Evolutionary conservation across 2,888 invertebrate species (phyloP).

Genomic region (Cataglyphis livida): DNA sequence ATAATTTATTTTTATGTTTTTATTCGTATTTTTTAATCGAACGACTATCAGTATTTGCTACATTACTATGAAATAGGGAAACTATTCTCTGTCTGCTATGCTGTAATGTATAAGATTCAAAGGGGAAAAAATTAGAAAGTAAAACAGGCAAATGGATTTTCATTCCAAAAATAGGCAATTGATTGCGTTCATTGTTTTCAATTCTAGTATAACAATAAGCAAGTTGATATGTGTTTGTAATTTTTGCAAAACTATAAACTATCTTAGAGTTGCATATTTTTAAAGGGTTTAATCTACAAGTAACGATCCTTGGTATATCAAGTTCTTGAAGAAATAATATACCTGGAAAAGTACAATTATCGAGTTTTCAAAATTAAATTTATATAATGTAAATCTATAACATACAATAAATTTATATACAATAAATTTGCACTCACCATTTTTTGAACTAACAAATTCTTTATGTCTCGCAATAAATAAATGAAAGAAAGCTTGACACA

Average conservation of each 20-base stretch:
- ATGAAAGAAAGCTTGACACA: conserved; percentile 97
- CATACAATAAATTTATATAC: no score
- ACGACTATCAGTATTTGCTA: conserved; percentile 69
- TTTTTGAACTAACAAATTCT: conserved; percentile 91
- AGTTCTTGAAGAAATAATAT: conserved; percentile 92
- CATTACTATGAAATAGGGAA: conserved; percentile 86
- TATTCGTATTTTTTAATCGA: neutral
- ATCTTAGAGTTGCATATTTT: conserved; percentile 92
- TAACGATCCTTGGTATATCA: conserved; percentile 94
- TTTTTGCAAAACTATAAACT: conserved; percentile 92
- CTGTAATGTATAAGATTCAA: conserved; percentile 94
- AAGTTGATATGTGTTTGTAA: conserved; percentile 94
- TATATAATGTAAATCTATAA: neutral
- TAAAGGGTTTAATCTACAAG: conserved; percentile 95
- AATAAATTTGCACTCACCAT: conserved; percentile 88
- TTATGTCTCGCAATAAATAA: conserved; percentile 95
- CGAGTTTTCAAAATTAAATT: conserved; percentile 1
- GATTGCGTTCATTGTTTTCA: conserved; percentile 92
- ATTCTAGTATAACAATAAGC: conserved; percentile 97
- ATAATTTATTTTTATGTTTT: conserved; percentile 3
- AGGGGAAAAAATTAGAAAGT: conserved; percentile 93
- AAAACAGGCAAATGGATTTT: conserved; percentile 69
- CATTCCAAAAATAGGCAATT: conserved; percentile 87
- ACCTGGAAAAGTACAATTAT: conserved; percentile 87
- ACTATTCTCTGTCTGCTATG: conserved; percentile 85